Evolutionary conservation across 2,797 vertebrate species (phyloP).

Genomic region (Xenopus petersii): DNA sequence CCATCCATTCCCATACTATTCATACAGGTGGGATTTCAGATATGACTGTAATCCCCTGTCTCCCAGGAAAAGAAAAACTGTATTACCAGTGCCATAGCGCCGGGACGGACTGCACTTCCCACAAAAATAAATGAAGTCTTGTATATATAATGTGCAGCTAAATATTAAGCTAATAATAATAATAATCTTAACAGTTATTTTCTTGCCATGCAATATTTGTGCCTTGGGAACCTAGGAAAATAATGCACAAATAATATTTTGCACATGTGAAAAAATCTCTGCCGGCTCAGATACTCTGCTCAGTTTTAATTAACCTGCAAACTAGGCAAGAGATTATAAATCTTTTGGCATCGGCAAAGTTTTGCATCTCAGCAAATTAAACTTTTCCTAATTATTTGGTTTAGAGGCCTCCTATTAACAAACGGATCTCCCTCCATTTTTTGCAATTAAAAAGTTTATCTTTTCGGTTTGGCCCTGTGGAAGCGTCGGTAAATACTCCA

Average conservation of each 20-base stretch:
- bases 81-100: too few relatives aligned
- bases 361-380: constrained; percentile 19
- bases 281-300: background rate
- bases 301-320: constrained; percentile 20
- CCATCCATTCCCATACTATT: too few relatives aligned
- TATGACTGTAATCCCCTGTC: too few relatives aligned
- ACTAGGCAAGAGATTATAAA: constrained; percentile 8
- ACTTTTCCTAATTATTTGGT: constrained; percentile 26
- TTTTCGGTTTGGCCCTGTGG: background rate
- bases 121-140: too few relatives aligned
- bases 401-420: constrained; percentile 22
- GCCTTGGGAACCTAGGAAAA: background rate
- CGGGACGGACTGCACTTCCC: too few relatives aligned
- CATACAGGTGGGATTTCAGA: too few relatives aligned
- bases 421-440: constrained; percentile 7
- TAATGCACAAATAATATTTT: background rate
- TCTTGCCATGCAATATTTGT: background rate
- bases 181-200: background rate
- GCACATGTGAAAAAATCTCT: constrained; percentile 5
- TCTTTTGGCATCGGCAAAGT: background rate
- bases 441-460: constrained; percentile 21
- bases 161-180: background rate
- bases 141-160: too few relatives aligned
- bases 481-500: background rate
- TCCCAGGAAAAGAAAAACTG: too few relatives aligned